Base-by-base conservation (phyloP, 2,797 vertebrate genomes). In the Enteromius viviparus region DNA sequence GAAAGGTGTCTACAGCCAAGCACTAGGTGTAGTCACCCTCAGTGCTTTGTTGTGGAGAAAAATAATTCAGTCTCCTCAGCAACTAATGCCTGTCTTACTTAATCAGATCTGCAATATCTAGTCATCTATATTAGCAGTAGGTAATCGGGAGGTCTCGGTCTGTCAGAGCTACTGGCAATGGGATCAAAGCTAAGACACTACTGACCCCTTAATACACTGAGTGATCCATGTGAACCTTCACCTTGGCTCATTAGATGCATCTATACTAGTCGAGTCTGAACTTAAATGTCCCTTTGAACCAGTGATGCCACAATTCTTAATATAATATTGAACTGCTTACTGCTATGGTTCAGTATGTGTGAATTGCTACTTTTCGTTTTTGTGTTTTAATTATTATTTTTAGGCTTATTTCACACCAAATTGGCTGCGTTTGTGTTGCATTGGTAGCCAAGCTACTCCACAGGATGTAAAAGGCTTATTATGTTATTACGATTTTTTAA, bases 281-380 rank as follows among this genome's bases (percentile, higher is more conserved):
- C 47, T 79, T 23, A 23, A 53, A 66, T 68, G 45, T 68, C 62
- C 68, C 77, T 79, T 34, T 79, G 45, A 66, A 79, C 77, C 21
- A 19, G 15, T 17, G 29, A 64, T 32, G 14, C 10, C 14, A 32
- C 62, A 64, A 19, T 64, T 64, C 26, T 64, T 6, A 17, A 32
- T 26, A 26, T 26, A 26, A 26, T 26, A 26, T 26, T 26, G 26
- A 26, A 26, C 26, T 26, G 26, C 26, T 26, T 26, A 26, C 26
- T 1, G 26, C 26, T 26, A 26, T 26, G 26, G 26, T 26, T 26
- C 26, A 26, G 26, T 26, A 26, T 26, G 26, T 26, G 26, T 26
- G 26, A 26, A 26, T 1, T 26, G 26, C 26, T 26, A 26, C 26
- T 26, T 26, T 26, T 26, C 26, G 26, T 26, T 26, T 26, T 26